Base-by-base conservation (phyloP, 2,888 invertebrate genomes). In the Stramonita haemastoma region DNA sequence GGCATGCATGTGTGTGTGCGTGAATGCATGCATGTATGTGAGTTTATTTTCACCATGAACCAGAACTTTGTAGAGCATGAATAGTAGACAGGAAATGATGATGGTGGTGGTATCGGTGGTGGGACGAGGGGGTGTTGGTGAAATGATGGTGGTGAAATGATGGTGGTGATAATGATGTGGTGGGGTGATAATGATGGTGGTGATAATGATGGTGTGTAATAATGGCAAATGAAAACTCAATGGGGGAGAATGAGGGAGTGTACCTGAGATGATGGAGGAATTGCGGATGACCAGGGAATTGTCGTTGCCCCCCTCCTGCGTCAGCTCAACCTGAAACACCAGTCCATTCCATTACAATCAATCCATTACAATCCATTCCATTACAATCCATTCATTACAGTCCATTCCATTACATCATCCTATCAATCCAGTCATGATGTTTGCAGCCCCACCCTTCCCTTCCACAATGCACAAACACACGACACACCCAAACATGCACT, bases 251-350 rank as follows among this genome's bases (percentile, higher is more conserved):
- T 13, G 17, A 4, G 73, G 73, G 73, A 57, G 8, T 91, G 89
- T 90, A 95, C 95, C 95, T 94, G 94, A 93, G 60, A 95, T 95
- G 90, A 94, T 93, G 56, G 95, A 95, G 77, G 95, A 93, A 91
- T 95, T 95, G 84, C 94, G 93, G 89, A 95, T 95, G 87, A 95
- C 93, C 85, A 95, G 92, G 56, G 95, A 94, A 90, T 95, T 96
- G 87, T 95, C 95, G 90, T 93, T 90, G 90, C 92, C 90, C 17
- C 90, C 90, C 46, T 91, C 91, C 81, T 87, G 66, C 2, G 90
- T 46, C n/a, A 85, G 83, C 86, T 81, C 87, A 77, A 11, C 34
- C 86, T 85, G 70, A 57, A 88, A 88, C 56, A 56, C 13, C 29
- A 46, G 8, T 46, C 46, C 46, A 46, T 5, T 46, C 46, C 46